Percentiles rank a stretch among this genome's conserved stretches.
These are phyloP conservation scores for Ia io DNA, from an alignment of 2,113 vertebrate species.

Conservation along the genomic window DNA sequence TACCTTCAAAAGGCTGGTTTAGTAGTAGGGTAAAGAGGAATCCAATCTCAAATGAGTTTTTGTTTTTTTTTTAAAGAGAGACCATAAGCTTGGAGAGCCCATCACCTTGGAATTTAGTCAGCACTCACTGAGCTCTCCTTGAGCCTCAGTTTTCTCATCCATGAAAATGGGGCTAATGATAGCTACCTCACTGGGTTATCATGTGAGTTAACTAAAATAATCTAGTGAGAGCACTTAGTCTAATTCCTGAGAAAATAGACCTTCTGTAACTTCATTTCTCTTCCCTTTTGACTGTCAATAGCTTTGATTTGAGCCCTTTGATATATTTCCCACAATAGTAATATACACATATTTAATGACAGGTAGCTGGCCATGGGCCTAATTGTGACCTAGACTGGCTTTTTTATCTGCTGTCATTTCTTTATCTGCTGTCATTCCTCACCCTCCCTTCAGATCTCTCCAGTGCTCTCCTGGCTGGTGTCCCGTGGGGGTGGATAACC, in stretches of 20 bases:
- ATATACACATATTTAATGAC: neutral
- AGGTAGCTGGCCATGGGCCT: neutral
- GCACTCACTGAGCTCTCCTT: neutral
- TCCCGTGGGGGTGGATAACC: neutral
- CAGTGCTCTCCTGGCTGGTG: neutral
- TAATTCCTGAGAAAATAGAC: neutral
- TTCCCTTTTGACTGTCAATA: neutral
- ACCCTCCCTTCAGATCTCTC: neutral
- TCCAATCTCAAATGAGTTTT: neutral
- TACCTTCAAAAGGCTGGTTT: neutral
- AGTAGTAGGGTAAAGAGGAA: neutral
- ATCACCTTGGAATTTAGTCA: neutral
- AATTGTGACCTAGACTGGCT: neutral
- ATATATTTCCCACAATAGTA: neutral
- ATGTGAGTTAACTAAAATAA: neutral
- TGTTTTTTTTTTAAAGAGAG: neutral
- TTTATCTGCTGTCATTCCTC: neutral
- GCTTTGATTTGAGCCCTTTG: neutral
- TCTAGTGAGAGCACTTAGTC: neutral
- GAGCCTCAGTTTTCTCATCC: conserved; percentile 25
- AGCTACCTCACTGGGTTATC: neutral
- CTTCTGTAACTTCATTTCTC: neutral
- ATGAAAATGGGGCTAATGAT: neutral
- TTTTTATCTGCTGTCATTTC: neutral
- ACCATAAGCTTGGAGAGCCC: neutral